phyloP scores from a whole-genome alignment of 2,797 vertebrate genomes.

The Enteromius anoplus region DNA sequence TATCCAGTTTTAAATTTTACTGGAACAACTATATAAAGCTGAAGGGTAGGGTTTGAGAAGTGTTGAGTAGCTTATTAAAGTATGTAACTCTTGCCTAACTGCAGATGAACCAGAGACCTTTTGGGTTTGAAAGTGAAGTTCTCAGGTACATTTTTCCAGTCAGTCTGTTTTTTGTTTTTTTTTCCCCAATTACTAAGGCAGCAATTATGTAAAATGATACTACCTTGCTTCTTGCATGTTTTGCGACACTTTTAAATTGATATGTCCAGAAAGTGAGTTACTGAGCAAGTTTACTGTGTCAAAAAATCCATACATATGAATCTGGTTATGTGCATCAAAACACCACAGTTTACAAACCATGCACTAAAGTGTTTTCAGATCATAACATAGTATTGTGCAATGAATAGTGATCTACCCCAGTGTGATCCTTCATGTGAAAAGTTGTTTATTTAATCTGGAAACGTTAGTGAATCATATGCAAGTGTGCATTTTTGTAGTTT shows the following conservation, averaged over 20 bases:
- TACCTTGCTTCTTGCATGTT: neutral
- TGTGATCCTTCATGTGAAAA: neutral
- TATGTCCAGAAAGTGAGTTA: neutral
- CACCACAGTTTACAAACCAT: neutral
- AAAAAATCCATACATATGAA: neutral
- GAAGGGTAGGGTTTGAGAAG: neutral
- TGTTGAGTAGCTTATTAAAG: constrained; percentile 1
- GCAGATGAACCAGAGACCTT: neutral
- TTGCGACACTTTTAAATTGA: neutral
- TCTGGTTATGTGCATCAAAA: neutral
- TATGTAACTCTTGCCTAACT: neutral
- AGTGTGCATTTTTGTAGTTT: too few relatives aligned
- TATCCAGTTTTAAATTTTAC: neutral
- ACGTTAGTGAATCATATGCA: neutral
- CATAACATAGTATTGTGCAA: neutral
- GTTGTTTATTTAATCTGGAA: neutral
- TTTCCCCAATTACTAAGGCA: too few relatives aligned
- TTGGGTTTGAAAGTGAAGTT: neutral
- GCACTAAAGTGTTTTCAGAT: neutral
- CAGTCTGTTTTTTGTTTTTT: too few relatives aligned
- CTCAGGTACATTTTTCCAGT: too few relatives aligned
- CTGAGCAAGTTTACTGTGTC: neutral
- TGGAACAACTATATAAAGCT: neutral
- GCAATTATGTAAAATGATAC: neutral
- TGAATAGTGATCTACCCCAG: neutral